Evolutionary conservation across 2,113 vertebrate genomes (phyloP), one percentile per base, ranked within the genome.

Genomic region (Salvelinus namaycush): DNA sequence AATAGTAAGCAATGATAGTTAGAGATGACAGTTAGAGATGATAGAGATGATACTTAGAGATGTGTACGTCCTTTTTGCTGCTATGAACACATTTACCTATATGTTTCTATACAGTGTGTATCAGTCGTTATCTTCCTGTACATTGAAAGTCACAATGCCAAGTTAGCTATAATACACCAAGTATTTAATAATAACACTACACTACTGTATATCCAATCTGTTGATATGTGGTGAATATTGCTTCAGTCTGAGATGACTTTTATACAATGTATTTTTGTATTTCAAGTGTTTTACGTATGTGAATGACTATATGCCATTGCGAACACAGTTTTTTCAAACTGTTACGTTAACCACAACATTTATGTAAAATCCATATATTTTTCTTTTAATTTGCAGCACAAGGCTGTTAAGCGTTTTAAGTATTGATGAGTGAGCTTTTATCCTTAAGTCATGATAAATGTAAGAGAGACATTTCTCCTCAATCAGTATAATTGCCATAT

Each of bases 191-290:
- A 84, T 82, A 89, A 84, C 76, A 81, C 70, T 81, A 87, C 81
- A 92, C 73, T 87, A 87, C 86, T 88, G 87, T 92, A 88, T 85
- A 89, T 90, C 87, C 83, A 89, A 92, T 83, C 86, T 91, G 87
- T 88, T 91, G 89, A 84, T 87, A 86, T 87, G 81, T 91, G 79
- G 84, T 85, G 89, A 82, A 81, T 88, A 80, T 90, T 27, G 76
- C 83, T 92, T 87, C 88, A 86, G 87, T 82, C 82, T 83, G 74
- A 79, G 83, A 84, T 87, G 91, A 90, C 88, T 86, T 88, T 87
- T 81, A 81, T 44, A 92, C 84, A 90, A 74, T 83, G 89, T 93
- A 91, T 91, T 93, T 93, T 92, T 93, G 82, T 93, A 93, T 90
- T 87, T 84, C 65, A 84, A 83, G 76, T 89, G 51, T 87, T 70